Base-by-base conservation (phyloP, 2,113 vertebrate species). In the Calyptommatus sinebrachiatus region DNA sequence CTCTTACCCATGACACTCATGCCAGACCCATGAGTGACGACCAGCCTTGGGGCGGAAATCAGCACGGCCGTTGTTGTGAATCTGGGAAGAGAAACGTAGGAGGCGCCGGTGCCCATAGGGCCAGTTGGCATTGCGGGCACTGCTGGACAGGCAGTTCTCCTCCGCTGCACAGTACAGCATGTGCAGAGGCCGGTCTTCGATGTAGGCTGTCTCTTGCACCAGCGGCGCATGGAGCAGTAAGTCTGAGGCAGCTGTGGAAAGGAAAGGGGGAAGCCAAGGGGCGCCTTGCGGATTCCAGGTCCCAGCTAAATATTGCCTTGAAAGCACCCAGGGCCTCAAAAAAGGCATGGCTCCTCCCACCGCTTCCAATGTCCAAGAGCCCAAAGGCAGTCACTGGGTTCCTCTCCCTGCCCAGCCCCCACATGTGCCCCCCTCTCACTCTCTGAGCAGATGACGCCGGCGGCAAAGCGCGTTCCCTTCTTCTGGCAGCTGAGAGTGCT, bases 1-100 rank as follows among this genome's bases (percentile, higher is more conserved):
- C 65, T 18, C 90, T 68, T 94, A 99, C 98, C 97, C 96, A 8
- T 99, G 98, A 73, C 98, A 99, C 71, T 99, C 97, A 0, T 99
- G 98, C 98, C 98, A 99, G 83, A 99, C 96, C 98, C 98, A 99
- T 31, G 98, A 99, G 93, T 99, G 98, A 18, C 98, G 95, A 0
- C 98, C 98, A 0, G 97, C 97, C 84, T 99, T 99, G 50, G 98
- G 98, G 50, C 98, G 95, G 92, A 99, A 99, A 90, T 99, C 98
- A 0, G 98, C 97, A 0, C 98, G 95, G 5, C 98, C 98, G 20
- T 96, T 93, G 94, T 99, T 99, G 91, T 98, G 97, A 90, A 99
- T 99, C 95, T 99, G 97, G 2, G 98, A 99, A 88, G 98, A 99
- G 96, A 99, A 99, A 81, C 98, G 96, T 6, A 99, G 97, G 81